Conservation (phyloP, 2,888 invertebrate species). For the Hirtodrosophila duncani region DNA sequence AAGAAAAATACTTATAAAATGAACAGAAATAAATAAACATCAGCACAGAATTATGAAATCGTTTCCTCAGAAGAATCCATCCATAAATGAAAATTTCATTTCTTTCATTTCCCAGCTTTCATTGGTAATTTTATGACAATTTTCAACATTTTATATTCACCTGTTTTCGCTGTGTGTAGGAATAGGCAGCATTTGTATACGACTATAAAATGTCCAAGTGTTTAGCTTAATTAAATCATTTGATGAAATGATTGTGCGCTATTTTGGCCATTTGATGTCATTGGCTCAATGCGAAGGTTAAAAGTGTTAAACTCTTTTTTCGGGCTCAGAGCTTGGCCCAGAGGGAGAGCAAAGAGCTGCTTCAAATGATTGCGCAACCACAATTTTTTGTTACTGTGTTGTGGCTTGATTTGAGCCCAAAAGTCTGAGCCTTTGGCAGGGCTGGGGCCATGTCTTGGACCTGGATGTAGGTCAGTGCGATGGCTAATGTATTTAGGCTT, state of each 20-base stretch:
- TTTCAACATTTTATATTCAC: no score
- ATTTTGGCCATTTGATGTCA: constrained; percentile 63
- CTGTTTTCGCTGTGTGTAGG: no score
- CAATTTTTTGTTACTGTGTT: background rate
- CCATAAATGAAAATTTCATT: no score
- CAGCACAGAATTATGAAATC: no score
- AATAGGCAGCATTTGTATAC: constrained; percentile 2
- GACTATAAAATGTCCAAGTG: constrained; percentile 40
- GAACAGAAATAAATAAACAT: no score
- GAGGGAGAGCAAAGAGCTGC: constrained; percentile 1
- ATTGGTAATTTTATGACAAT: no score
- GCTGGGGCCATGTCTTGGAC: constrained; percentile 18
- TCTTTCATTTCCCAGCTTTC: no score
- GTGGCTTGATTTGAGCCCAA: constrained; percentile 19
- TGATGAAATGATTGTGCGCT: constrained; percentile 70
- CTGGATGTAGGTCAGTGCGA: constrained; percentile 53
- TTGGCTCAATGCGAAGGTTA: constrained; percentile 68
- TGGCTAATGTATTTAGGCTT: constrained; percentile 40
- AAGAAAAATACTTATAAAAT: no score
- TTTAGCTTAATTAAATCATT: constrained; percentile 73
- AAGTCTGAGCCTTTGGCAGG: constrained; percentile 18
- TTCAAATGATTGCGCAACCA: constrained; percentile 38
- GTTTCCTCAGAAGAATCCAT: no score
- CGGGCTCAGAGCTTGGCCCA: constrained; percentile 8
- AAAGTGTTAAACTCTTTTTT: constrained; percentile 3